Evolutionary conservation across 2,888 invertebrate species (phyloP).

Genomic region (Azorinus chamasolen): DNA sequence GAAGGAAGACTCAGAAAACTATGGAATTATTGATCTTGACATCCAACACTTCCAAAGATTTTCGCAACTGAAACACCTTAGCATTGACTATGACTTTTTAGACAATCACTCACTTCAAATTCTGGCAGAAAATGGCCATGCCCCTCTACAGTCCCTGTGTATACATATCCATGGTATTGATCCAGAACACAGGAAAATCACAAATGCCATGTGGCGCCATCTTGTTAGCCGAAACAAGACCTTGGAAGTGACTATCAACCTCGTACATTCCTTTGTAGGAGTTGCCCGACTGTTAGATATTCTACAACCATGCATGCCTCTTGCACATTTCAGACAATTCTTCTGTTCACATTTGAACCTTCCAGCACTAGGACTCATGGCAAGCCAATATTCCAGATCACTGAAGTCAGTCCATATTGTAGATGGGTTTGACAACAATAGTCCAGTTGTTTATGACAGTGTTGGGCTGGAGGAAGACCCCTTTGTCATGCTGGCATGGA

Average conservation of each 20-base stretch:
- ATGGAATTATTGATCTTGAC: slow-evolving; percentile 89
- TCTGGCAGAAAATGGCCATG: slow-evolving; percentile 71
- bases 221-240: slow-evolving; percentile 88
- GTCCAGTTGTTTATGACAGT: slow-evolving; percentile 64
- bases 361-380: slow-evolving; percentile 88
- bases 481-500: slow-evolving; percentile 90
- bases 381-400: slow-evolving; percentile 85
- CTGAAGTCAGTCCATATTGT: slow-evolving; percentile 89
- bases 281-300: slow-evolving; percentile 90
- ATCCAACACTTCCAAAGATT: slow-evolving; percentile 89
- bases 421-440: slow-evolving; percentile 87
- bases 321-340: slow-evolving; percentile 91
- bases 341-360: slow-evolving; percentile 91
- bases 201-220: slow-evolving; percentile 89
- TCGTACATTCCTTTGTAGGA: slow-evolving; percentile 91
- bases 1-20: slow-evolving; percentile 91
- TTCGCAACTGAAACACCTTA: slow-evolving; percentile 88
- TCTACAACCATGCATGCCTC: slow-evolving; percentile 90
- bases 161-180: slow-evolving; percentile 91
- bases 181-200: slow-evolving; percentile 89
- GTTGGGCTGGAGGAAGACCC: slow-evolving; percentile 87
- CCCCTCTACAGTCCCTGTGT: slow-evolving; percentile 87
- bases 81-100: slow-evolving; percentile 87
- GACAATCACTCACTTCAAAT: slow-evolving; percentile 79
- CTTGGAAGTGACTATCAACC: slow-evolving; percentile 89